Evolutionary conservation across 2,797 vertebrate genomes (phyloP), one percentile per base, ranked within the genome.

Genomic region (Microchirus variegatus): DNA sequence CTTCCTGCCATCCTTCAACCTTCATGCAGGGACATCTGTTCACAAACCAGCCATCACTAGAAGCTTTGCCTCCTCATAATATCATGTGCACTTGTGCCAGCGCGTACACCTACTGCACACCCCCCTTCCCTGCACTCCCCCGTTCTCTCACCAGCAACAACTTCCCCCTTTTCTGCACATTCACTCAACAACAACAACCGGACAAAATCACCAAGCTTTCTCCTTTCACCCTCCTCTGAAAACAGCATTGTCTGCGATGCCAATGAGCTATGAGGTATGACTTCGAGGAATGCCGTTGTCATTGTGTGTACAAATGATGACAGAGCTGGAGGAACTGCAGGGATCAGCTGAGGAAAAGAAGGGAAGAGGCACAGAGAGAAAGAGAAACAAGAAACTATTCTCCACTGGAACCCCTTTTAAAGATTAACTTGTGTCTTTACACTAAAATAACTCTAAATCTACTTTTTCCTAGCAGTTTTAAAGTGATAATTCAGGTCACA

Each of bases 191-290:
- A 77, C 77, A 75, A 59, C 57, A 59, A 47, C 56, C 6, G 56
- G 54, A 67, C 11, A 2, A 67, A 72, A 63, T 63, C 58, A 57
- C 59, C 66, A 13, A 53, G 61, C 52, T 66, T 73, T 42, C 73
- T 53, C 54, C 40, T 63, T 41, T 59, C 57, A 48, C n/a, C 62
- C 65, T 56, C 15, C 49, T 55, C 62, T 78, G 41, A 77, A 77
- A 77, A 63, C 67, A 77, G 59, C 55, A 72, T 77, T 67, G 74
- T 78, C 60, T 49, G 51, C 61, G 67, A 70, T 70, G 77, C 71
- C 81, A 75, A 54, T 51, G 2, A 53, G 60, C 63, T 15, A 57
- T 83, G 70, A 83, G 70, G 44, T 70, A 70, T 68, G 56, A 67
- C 62, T 54, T 45, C 1, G 46, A 65, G 75, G 74, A 80, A 80